These are phyloP conservation scores for Nycticryphes semicollaris DNA, from an alignment of 2,113 vertebrate species.

Conservation along the genomic window DNA sequence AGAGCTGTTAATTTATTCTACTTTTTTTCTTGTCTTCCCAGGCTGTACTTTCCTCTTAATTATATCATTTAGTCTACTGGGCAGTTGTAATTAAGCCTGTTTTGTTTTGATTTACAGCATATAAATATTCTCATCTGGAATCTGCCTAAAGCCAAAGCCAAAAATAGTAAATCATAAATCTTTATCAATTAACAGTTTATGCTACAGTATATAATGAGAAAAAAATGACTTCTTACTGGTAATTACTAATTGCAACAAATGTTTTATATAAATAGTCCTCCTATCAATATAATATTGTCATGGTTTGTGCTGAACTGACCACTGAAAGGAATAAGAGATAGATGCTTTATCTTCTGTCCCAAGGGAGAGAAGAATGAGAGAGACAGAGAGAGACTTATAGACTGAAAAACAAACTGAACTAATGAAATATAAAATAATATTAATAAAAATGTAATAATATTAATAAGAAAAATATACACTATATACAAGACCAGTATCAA, in stretches of 20 bases:
- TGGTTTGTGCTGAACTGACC: not conserved
- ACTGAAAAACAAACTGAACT: not conserved
- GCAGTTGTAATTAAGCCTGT: not conserved
- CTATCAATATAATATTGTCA: not conserved
- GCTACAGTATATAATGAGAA: not conserved
- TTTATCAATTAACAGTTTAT: not conserved
- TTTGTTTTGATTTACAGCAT: not conserved
- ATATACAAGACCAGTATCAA: not conserved
- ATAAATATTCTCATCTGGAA: not conserved
- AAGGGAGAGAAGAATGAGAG: not conserved
- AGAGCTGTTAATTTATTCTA: not conserved
- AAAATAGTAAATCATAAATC: not conserved
- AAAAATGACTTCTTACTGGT: not conserved
- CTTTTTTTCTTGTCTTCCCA: not conserved
- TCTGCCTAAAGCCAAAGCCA: not conserved
- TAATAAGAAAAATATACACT: not conserved
- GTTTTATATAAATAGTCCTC: not conserved
- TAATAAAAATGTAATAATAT: not conserved
- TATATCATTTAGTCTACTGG: not conserved
- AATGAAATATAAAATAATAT: not conserved
- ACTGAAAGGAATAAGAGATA: not conserved
- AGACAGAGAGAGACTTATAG: not conserved
- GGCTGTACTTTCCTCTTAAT: not conserved
- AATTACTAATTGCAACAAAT: not conserved
- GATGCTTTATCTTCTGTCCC: not conserved